Base-by-base conservation (phyloP, 2,888 invertebrate genomes). In the Cataglyphis albicans region DNA sequence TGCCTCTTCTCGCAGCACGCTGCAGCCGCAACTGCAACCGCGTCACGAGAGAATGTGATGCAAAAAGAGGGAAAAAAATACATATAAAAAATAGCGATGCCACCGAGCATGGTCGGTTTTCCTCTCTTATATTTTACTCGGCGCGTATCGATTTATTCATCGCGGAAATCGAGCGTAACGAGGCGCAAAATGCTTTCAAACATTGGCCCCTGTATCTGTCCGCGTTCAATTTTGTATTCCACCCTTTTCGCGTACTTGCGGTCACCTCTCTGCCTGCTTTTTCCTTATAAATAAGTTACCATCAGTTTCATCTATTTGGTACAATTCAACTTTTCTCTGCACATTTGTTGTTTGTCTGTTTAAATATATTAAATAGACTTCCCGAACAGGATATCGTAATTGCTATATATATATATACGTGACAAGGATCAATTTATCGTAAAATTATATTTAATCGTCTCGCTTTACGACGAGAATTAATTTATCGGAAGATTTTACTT, bases 151-250 rank as follows among this genome's bases (percentile, higher is more conserved):
- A 91, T 92, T 91, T 92, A 91, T 91, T 91, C 90, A 86, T 83
- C 86, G 86, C 84, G 88, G 88, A 90, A 92, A 92, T 92, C 89
- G 92, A 91, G 92, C 90, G 91, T 90, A 91, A 91, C 90, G 89
- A 90, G 83, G 88, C 90, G 88, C 90, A 89, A 92, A 92, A 92
- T 91, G 88, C 90, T 89, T 86, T 89, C 89, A 92, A 92, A 92
- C 91, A 90, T 91, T 87, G 59, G 78, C 84, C 83, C 81, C 86
- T 78, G 70, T 86, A 82, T 73, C 78, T 82, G 65, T 68, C 81
- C 35, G 35, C 76, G 59, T 72, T 55, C 68, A 55, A 84, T 84
- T 81, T 68, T 57, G 59, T 61, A 83, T 74, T 78, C 64, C 78
- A 80, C 78, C 78, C 59, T 72, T 80, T 84, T 44, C 84, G 38